phyloP scores from a whole-genome alignment of 2,113 vertebrate genomes.

The Peucedramus taeniatus region DNA sequence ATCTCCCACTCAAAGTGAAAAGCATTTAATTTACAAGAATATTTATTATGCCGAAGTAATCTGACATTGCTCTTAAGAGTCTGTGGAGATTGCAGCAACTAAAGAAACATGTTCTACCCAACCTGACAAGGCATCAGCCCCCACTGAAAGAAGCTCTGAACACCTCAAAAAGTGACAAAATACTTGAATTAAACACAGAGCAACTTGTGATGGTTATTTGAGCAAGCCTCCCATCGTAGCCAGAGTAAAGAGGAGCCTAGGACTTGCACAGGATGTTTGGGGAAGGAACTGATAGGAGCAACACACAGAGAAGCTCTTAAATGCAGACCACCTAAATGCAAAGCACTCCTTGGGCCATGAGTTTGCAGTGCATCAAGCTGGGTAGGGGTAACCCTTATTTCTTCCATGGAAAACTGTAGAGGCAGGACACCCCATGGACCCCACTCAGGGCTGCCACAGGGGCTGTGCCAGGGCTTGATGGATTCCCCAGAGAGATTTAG shows the following conservation, averaged over 20 bases:
- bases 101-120: neutral
- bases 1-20: neutral
- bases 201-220: neutral
- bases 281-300: neutral
- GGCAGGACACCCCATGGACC: neutral
- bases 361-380: neutral
- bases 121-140: neutral
- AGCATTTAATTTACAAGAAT: neutral
- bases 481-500: neutral
- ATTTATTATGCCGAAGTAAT: neutral
- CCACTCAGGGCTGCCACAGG: too few species aligned
- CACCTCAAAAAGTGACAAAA: neutral
- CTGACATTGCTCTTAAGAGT: neutral
- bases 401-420: neutral
- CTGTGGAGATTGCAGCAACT: neutral
- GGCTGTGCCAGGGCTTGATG: accelerated
- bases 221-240: neutral
- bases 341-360: neutral
- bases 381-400: neutral
- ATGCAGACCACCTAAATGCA: neutral
- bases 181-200: neutral
- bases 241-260: neutral
- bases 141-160: neutral
- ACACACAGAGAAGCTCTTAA: neutral
- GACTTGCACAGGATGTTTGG: neutral